Conservation (phyloP, 2,797 vertebrate species). For the Tapera naevia region DNA sequence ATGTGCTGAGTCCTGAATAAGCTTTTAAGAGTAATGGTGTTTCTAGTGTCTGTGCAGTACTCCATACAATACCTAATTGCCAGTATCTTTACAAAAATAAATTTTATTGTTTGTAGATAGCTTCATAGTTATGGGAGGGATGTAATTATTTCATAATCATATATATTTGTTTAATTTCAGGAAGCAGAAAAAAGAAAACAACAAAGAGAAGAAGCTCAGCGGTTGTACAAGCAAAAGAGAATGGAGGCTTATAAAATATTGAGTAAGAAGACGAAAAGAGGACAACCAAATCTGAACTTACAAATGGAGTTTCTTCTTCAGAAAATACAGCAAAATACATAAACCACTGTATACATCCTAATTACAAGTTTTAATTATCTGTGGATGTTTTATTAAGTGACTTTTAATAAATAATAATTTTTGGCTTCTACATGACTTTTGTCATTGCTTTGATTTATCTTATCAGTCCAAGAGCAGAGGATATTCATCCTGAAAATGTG, state of each 20-base stretch:
- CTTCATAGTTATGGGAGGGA: background rate
- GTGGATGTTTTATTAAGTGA: background rate
- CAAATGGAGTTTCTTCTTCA: slow-evolving; percentile 94
- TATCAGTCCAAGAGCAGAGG: background rate
- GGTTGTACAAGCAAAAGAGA: slow-evolving; percentile 90
- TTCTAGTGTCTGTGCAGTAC: background rate
- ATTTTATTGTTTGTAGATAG: background rate
- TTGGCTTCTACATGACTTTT: background rate
- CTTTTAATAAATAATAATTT: background rate
- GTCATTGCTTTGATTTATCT: background rate
- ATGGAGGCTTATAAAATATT: slow-evolving; percentile 87
- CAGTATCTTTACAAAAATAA: background rate
- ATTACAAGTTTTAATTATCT: background rate
- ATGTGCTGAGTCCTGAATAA: background rate
- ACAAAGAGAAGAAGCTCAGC: slow-evolving; percentile 86
- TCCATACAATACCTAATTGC: background rate
- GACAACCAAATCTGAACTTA: slow-evolving; percentile 94
- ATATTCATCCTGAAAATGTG: background rate
- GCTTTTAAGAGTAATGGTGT: background rate
- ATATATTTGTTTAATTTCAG: slow-evolving; percentile 73
- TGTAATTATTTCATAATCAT: background rate
- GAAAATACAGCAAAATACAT: slow-evolving; percentile 87
- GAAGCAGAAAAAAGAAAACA: slow-evolving; percentile 83
- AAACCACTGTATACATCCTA: background rate
- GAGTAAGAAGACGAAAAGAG: slow-evolving; percentile 92